Evolutionary conservation across 2,113 vertebrate genomes (phyloP), one percentile per base, ranked within the genome.

Genomic region (Pteruthius melanotis): DNA sequence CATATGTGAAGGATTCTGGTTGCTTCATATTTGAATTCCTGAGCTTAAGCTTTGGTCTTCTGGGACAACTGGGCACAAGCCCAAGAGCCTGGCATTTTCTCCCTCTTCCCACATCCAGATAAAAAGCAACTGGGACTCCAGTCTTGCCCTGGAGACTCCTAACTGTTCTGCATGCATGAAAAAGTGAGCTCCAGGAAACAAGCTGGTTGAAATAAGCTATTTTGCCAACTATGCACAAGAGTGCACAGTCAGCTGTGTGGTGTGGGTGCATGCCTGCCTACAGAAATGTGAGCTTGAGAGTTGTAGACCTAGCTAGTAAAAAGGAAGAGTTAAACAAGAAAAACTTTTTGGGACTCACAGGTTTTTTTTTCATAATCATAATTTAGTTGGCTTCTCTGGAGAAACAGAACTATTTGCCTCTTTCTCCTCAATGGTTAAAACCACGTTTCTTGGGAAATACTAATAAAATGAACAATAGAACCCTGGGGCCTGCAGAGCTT

Each of bases 401-500:
- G 70, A 85, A 90, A 69, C 0, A 0, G n/a, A 84, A 68, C 44
- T 33, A 21, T 81, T 74, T 88, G 47, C 33, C 12, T 97, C 35
- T 90, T 79, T 85, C 72, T 88, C 26, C 52, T 93, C n/a, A 86
- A 93, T 77, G 52, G 92, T 96, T 96, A 96, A 96, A 94, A 78
- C 82, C 86, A 45, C 44, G 66, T 87, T 83, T 94, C 79, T 95
- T 88, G 72, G 74, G 85, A 94, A 90, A 92, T 68, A 44, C 85
- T 94, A 95, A 95, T 96, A 88, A 97, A 93, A 50, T 66, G 82
- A 95, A 96, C 84, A 96, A 94, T 95, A 96, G 93, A 83, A 94
- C 68, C 59, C 90, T 47, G 71, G 47, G 88, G 93, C 90, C 92
- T 95, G 75, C 39, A 88, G 87, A 88, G 87, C 66, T 33, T 59